Evolutionary conservation across 2,113 vertebrate genomes (phyloP).

Genomic region (Acanthochromis polyacanthus): DNA sequence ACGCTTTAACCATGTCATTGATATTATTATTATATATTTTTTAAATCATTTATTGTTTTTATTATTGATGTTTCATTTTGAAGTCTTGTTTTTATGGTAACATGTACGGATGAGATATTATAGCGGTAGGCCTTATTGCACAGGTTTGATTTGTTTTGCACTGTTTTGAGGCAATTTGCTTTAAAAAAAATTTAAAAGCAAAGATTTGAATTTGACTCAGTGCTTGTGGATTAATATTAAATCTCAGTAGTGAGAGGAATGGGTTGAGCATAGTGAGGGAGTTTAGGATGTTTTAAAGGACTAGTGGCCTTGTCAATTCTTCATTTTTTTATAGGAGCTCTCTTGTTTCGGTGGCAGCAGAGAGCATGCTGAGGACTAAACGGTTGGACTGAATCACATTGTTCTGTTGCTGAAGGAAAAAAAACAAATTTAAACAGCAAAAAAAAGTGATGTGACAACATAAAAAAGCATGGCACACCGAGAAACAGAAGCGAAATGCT

Average conservation of each 20-base stretch:
- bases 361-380: conserved; percentile 46
- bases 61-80: conserved; percentile 64
- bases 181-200: conserved; percentile 45
- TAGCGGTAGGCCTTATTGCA: conserved; percentile 82
- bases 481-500: conserved; percentile 28
- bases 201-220: conserved; percentile 50
- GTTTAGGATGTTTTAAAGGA: conserved; percentile 72
- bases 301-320: conserved; percentile 80
- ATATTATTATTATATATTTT: conserved; percentile 68
- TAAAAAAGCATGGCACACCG: conserved; percentile 47
- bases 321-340: conserved; percentile 64
- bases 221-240: conserved; percentile 39
- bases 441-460: conserved; percentile 22
- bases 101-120: conserved; percentile 52
- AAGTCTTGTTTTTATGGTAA: conserved; percentile 62
- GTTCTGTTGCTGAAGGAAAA: conserved; percentile 57
- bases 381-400: conserved; percentile 25
- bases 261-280: conserved; percentile 36
- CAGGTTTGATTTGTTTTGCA: conserved; percentile 85
- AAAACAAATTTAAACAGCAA: conserved; percentile 15
- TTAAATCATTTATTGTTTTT: conserved; percentile 73
- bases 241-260: conserved; percentile 30
- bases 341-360: conserved; percentile 42
- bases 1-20: conserved; percentile 61
- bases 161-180: conserved; percentile 78